Conservation (phyloP, 2,888 invertebrate species). For the Lepidocyrtoides sp. region DNA sequence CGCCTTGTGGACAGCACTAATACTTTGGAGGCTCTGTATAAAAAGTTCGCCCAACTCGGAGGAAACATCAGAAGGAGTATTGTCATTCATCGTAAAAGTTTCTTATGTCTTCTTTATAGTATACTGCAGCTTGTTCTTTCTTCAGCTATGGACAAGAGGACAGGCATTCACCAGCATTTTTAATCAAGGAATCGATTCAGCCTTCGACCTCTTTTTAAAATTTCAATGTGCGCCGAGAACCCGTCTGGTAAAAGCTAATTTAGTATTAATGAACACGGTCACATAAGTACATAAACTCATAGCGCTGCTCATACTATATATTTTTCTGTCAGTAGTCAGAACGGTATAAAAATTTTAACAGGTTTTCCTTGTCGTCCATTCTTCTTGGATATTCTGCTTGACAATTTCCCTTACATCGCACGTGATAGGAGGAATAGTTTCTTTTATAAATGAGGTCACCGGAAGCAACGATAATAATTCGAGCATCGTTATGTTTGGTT, state of each 20-base stretch:
- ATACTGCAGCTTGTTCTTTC: neutral
- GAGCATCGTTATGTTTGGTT: neutral
- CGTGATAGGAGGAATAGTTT: conserved; percentile 10
- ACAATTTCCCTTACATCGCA: conserved; percentile 28
- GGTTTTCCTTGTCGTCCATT: conserved; percentile 23
- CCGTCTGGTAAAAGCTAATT: conserved; percentile 32
- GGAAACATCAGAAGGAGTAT: conserved; percentile 22
- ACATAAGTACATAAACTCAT: neutral
- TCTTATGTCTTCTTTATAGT: conserved; percentile 27
- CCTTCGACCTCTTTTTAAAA: conserved; percentile 20
- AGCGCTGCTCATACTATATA: neutral
- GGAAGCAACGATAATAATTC: neutral
- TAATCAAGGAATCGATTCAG: conserved; percentile 20
- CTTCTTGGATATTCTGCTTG: conserved; percentile 30
- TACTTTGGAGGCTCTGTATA: conserved; percentile 29
- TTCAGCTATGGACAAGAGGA: conserved; percentile 17
- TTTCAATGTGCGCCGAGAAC: conserved; percentile 12
- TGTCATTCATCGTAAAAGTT: neutral
- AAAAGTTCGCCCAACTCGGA: conserved; percentile 11
- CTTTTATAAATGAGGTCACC: conserved; percentile 8
- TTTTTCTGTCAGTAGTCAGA: neutral
- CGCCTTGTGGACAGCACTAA: conserved; percentile 11
- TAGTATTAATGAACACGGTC: neutral
- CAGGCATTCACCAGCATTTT: conserved; percentile 1
- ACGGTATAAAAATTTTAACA: conserved; percentile 1